Evolutionary conservation across 2,888 invertebrate genomes (phyloP).

Genomic region (Ptychoptera albimana): DNA sequence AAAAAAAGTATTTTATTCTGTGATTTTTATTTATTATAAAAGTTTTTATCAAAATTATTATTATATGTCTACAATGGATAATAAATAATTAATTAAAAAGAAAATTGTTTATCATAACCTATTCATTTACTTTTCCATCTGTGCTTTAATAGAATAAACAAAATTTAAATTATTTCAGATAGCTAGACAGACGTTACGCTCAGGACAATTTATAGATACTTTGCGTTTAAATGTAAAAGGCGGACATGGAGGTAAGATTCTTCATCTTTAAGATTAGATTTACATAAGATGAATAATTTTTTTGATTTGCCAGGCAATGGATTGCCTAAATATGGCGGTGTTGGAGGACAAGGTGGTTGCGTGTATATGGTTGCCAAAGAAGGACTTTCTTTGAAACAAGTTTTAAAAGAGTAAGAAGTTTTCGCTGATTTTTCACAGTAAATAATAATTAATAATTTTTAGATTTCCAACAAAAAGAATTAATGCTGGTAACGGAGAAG

Average conservation of each 20-base stretch:
- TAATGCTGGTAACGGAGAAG: slow-evolving; percentile 51
- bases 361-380: slow-evolving; percentile 56
- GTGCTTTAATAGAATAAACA: too few relatives aligned
- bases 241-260: slow-evolving; percentile 53
- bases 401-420: slow-evolving; percentile 23
- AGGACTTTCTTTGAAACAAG: slow-evolving; percentile 36
- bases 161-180: too few relatives aligned
- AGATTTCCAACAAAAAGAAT: slow-evolving; percentile 44
- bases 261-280: not conserved
- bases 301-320: slow-evolving; percentile 35
- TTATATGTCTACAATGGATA: too few relatives aligned
- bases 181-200: too few relatives aligned
- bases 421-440: not conserved
- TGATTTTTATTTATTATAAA: too few relatives aligned
- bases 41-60: too few relatives aligned
- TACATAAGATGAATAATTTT: slow-evolving; percentile 5
- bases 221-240: slow-evolving; percentile 64
- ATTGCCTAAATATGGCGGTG: slow-evolving; percentile 65
- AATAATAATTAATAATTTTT: not conserved
- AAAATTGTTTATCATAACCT: too few relatives aligned
- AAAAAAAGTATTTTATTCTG: too few relatives aligned
- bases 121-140: too few relatives aligned
- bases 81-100: too few relatives aligned
- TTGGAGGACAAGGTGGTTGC: slow-evolving; percentile 85
- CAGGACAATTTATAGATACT: slow-evolving; percentile 52